Conservation (phyloP, 2,888 invertebrate genomes). For the Pseudococcus longispinus region DNA sequence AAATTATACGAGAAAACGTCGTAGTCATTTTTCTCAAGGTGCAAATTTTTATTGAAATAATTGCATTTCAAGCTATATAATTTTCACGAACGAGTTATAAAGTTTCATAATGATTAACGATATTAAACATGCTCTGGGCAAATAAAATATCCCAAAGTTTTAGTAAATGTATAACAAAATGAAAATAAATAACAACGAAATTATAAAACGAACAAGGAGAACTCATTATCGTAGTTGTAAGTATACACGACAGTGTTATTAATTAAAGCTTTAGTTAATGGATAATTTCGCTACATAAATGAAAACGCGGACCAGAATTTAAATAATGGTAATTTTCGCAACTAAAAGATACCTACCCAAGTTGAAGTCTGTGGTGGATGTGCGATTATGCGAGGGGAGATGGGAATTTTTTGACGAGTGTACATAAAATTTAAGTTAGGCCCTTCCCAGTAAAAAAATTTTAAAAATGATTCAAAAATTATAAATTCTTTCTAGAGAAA, state of each 20-base stretch:
- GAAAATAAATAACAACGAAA: conserved; percentile 13
- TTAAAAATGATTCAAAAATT: neutral
- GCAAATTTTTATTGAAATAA: neutral
- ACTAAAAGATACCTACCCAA: neutral
- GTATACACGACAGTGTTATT: conserved; percentile 35
- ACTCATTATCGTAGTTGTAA: conserved; percentile 37
- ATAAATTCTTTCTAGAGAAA: no score
- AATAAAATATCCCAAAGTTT: conserved; percentile 39
- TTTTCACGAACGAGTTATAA: neutral
- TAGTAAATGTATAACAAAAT: conserved; percentile 10
- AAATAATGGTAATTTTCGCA: conserved; percentile 33
- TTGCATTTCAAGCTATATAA: neutral
- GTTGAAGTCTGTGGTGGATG: neutral
- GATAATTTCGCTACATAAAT: conserved; percentile 18
- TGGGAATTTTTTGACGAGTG: neutral
- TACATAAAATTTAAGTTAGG: neutral
- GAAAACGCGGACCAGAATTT: conserved; percentile 27
- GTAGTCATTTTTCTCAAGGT: neutral
- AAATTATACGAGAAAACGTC: no score
- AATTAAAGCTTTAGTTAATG: conserved; percentile 42
- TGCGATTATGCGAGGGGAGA: neutral
- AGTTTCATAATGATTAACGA: conserved; percentile 29
- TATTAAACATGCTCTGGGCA: neutral
- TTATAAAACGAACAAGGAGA: conserved; percentile 40
- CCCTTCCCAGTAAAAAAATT: neutral